Evolutionary conservation across 2,888 invertebrate genomes (phyloP).

Genomic region (Eulithis prunata): DNA sequence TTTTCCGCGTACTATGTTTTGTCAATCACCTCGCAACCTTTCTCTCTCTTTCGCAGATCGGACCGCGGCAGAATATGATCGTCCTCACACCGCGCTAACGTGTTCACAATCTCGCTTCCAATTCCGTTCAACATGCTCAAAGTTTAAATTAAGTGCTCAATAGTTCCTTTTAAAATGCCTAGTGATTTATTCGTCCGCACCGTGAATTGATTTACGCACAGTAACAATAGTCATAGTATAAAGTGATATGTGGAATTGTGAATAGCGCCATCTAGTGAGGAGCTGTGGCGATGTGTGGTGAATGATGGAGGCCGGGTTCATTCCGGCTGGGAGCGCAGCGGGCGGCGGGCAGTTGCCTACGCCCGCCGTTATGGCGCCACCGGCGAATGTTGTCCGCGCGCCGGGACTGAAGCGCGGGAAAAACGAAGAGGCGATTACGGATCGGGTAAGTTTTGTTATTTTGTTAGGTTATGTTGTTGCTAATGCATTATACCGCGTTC

Average conservation of each 20-base stretch:
- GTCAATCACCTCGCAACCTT: constrained; percentile 55
- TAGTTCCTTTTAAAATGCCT: constrained; percentile 35
- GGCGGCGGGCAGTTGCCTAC: constrained; percentile 53
- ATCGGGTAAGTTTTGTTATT: constrained; percentile 86
- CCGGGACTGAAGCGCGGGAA: constrained; percentile 92
- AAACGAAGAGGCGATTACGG: constrained; percentile 89
- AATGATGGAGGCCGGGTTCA: constrained; percentile 78
- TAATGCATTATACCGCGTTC: too few relatives aligned
- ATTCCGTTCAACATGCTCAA: constrained; percentile 33
- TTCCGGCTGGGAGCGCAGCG: constrained; percentile 62
- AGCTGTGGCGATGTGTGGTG: constrained; percentile 56
- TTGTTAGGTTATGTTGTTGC: too few relatives aligned
- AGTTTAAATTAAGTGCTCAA: constrained; percentile 29
- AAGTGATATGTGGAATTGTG: constrained; percentile 38
- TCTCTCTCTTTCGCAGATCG: constrained; percentile 68
- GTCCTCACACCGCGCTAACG: constrained; percentile 21
- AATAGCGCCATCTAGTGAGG: constrained; percentile 66
- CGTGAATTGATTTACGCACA: constrained; percentile 41
- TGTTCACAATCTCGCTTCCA: constrained; percentile 6
- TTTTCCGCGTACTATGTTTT: constrained; percentile 43
- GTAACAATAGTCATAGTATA: constrained; percentile 6
- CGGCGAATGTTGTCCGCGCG: constrained; percentile 88
- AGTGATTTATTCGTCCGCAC: constrained; percentile 34
- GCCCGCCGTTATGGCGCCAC: constrained; percentile 74
- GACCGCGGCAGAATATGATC: constrained; percentile 34